Conservation (phyloP, 2,888 invertebrate genomes). For the Drosophila austrosaltans region DNA sequence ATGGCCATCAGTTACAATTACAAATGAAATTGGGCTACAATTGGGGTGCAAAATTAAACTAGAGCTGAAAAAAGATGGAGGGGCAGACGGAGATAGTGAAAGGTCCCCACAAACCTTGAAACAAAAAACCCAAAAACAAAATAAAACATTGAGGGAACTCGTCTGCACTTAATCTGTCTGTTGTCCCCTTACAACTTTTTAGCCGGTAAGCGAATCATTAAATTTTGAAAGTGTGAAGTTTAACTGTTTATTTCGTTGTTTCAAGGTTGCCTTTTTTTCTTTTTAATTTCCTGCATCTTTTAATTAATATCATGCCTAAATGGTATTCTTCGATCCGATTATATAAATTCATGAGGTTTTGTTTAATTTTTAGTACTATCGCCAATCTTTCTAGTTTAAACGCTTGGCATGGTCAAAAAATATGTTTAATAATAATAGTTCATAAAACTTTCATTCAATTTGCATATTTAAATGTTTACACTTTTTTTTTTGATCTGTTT, state of each 20-base stretch:
- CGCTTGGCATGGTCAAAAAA: too few species aligned
- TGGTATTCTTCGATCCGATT: not conserved
- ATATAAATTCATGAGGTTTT: not conserved
- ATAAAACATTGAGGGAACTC: constrained; percentile 9
- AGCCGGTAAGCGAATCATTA: constrained; percentile 39
- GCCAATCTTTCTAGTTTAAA: not conserved
- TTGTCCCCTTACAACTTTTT: constrained; percentile 17
- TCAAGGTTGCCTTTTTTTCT: constrained; percentile 54
- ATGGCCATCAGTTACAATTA: constrained; percentile 46
- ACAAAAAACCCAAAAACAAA: not conserved
- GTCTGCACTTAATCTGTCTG: constrained; percentile 37
- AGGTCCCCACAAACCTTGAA: constrained; percentile 40
- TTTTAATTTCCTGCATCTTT: constrained; percentile 15
- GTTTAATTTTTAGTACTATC: not conserved
- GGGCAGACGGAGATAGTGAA: constrained; percentile 18
- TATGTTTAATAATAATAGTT: too few species aligned
- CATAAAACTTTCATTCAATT: not conserved
- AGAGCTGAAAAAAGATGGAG: not conserved
- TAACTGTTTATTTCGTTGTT: constrained; percentile 20
- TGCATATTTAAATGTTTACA: not conserved
- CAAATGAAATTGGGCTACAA: constrained; percentile 6
- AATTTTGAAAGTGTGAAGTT: constrained; percentile 38
- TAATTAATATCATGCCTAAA: constrained; percentile 10
- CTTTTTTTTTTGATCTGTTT: not conserved
- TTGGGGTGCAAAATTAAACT: not conserved